Conservation (phyloP, 2,888 invertebrate genomes). For the Noctua fimbriata region DNA sequence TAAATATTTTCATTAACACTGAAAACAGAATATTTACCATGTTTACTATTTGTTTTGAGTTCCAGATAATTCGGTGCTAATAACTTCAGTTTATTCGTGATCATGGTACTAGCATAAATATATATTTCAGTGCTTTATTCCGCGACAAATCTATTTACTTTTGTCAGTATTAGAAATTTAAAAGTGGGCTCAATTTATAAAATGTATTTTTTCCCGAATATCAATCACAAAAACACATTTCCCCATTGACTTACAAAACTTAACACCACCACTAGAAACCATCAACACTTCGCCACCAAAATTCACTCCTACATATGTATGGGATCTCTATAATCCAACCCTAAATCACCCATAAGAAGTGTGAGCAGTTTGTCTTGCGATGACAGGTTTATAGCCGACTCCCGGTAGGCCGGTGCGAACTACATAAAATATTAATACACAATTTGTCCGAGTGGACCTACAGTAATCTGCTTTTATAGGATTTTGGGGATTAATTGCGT, state of each 20-base stretch:
- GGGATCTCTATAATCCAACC: conserved; percentile 81
- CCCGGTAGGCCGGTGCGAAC: conserved; percentile 79
- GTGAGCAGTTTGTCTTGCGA: conserved; percentile 85
- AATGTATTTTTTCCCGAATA: not conserved
- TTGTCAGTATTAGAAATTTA: not conserved
- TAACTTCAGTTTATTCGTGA: too few species aligned
- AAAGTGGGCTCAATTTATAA: too few species aligned
- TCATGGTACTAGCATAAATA: too few species aligned
- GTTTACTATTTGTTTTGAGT: too few species aligned
- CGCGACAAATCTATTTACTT: not conserved
- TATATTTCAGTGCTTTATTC: not conserved
- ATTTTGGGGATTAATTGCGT: conserved; percentile 84
- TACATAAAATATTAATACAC: conserved; percentile 90
- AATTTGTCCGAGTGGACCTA: conserved; percentile 89
- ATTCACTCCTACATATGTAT: conserved; percentile 66
- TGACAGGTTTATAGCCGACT: conserved; percentile 87
- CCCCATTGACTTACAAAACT: conserved; percentile 17
- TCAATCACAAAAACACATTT: not conserved
- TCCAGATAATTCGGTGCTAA: too few species aligned
- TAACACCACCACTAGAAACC: conserved; percentile 13
- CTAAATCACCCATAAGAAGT: conserved; percentile 88
- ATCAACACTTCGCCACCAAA: conserved; percentile 53
- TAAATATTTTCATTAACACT: too few species aligned
- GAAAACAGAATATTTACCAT: too few species aligned
- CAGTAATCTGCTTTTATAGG: conserved; percentile 88